Base-by-base conservation (phyloP, 2,888 invertebrate genomes). In the Octodonta nipae region DNA sequence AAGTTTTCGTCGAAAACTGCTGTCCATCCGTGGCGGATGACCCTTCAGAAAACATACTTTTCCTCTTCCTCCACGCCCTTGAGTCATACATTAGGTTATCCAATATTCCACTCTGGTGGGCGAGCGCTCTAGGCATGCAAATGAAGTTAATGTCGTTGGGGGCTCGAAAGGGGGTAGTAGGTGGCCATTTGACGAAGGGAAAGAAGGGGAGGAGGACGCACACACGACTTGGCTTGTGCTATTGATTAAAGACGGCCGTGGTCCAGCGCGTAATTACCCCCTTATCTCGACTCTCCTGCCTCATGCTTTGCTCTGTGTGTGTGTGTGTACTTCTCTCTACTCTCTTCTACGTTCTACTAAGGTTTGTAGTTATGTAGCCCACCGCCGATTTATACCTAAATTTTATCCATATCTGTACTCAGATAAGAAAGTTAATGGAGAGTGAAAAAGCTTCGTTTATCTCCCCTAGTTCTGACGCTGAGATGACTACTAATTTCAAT, bases 41-140 rank as follows among this genome's bases (percentile, higher is more conserved):
- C n/a, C n/a, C n/a, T n/a, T n/a, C n/a, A n/a, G n/a, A n/a, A n/a
- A n/a, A n/a, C n/a, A n/a, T n/a, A n/a, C n/a, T n/a, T n/a, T n/a
- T n/a, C n/a, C n/a, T 4, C 22, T 11, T 22, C 11, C 22, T 11
- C 22, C 22, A 22, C 28, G 15, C 28, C 28, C 28, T 28, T 28
- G 49, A 53, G 52, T 51, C 54, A 54, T 56, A 55, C 58, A 57
- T 58, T 58, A 58, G 56, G 56, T 56, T 58, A 58, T 58, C 58
- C 28, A 28, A 28, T 61, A 60, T 61, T 61, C 61, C 60, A 58
- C 60, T 59, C 58, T 57, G 55, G 56, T 58, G 57, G 54, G 56
- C 56, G 56, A 60, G 55, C 55, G 60, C 59, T 56, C 56, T 54
- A 56, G 59, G 62, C 62, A 61, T 62, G 61, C 61, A 62, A 62